phyloP scores from a whole-genome alignment of 2,888 invertebrate genomes.

The Meta bourneti region DNA sequence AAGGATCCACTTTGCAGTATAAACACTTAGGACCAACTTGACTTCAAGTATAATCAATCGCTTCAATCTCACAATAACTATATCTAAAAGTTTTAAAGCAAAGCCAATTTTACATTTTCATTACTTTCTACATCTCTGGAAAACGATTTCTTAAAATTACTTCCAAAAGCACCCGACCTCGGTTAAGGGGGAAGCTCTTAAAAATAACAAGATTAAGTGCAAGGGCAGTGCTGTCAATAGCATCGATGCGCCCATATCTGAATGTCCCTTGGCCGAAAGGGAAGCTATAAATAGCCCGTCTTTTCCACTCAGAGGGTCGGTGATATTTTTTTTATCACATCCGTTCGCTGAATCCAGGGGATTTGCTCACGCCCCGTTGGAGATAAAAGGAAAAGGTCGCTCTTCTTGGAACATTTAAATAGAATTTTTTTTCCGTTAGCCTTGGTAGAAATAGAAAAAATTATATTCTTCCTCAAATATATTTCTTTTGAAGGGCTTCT shows the following conservation, averaged over 20 bases:
- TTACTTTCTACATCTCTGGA: too few species aligned
- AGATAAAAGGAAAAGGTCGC: not conserved
- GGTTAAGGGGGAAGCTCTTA: too few species aligned
- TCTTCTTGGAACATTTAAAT: not conserved
- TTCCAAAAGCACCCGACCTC: too few species aligned
- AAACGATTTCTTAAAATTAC: too few species aligned
- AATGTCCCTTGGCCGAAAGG: not conserved
- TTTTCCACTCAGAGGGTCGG: not conserved
- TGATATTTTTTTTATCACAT: not conserved
- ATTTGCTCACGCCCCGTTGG: not conserved
- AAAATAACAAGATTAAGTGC: too few species aligned
- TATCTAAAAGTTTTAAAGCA: too few species aligned
- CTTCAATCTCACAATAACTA: too few species aligned
- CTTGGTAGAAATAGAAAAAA: not conserved
- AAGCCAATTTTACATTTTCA: too few species aligned
- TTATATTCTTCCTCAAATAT: not conserved
- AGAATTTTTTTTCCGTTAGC: not conserved
- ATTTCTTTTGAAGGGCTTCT: too few species aligned
- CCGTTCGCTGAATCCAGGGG: not conserved
- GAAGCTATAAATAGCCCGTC: not conserved
- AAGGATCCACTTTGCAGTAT: too few species aligned
- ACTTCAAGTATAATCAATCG: too few species aligned
- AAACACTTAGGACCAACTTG: too few species aligned
- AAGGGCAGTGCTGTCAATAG: not conserved
- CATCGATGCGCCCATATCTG: not conserved